phyloP scores from a whole-genome alignment of 2,113 vertebrate species.

The Corythoichthys intestinalis region DNA sequence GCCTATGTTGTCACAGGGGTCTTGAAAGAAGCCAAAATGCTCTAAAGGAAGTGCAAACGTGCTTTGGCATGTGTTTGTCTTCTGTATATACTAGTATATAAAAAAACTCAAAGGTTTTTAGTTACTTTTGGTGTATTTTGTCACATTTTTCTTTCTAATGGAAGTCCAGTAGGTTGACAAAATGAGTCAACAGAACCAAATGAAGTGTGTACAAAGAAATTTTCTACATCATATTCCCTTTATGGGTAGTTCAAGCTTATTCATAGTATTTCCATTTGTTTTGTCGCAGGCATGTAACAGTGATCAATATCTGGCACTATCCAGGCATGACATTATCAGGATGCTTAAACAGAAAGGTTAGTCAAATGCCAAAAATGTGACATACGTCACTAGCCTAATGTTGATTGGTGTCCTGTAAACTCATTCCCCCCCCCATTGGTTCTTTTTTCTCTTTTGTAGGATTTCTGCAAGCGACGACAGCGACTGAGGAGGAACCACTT shows the following conservation, averaged over 20 bases:
- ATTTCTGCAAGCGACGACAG: constrained; percentile 31
- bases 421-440: background rate
- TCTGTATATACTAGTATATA: too few relatives aligned
- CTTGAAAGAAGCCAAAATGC: too few relatives aligned
- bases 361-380: constrained; percentile 7
- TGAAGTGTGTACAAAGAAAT: too few relatives aligned
- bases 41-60: too few relatives aligned
- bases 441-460: constrained; percentile 21
- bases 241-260: background rate
- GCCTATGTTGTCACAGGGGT: too few relatives aligned
- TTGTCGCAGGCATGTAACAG: constrained; percentile 78
- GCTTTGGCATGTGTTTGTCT: too few relatives aligned
- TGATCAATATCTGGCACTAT: constrained; percentile 76
- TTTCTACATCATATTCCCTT: background rate
- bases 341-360: constrained; percentile 63
- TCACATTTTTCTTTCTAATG: too few relatives aligned
- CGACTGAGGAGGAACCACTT: constrained; percentile 27
- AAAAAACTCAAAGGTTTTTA: too few relatives aligned
- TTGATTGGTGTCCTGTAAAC: background rate
- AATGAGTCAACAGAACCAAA: too few relatives aligned
- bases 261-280: background rate
- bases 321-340: constrained; percentile 69
- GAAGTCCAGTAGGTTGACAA: too few relatives aligned
- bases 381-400: too few relatives aligned
- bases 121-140: too few relatives aligned